Evolutionary conservation across 2,797 vertebrate genomes (phyloP).

Genomic region (Crocidura indochinensis): DNA sequence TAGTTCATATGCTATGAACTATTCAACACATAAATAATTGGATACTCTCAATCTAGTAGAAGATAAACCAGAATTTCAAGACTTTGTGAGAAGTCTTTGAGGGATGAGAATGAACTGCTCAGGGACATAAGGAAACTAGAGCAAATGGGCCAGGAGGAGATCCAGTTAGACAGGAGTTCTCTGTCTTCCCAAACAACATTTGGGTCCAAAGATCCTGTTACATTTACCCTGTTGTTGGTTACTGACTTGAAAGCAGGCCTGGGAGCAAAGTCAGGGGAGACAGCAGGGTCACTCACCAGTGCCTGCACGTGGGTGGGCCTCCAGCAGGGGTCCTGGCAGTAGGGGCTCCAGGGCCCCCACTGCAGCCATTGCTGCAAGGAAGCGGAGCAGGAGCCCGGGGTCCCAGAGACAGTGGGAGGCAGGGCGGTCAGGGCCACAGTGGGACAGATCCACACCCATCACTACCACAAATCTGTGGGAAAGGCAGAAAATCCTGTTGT

Average conservation of each 20-base stretch:
- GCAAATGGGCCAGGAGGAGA: background rate
- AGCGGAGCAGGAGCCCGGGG: conserved; percentile 79
- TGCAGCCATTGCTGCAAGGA: conserved; percentile 83
- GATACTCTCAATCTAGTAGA: background rate
- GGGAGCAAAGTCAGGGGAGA: background rate
- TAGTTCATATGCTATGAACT: background rate
- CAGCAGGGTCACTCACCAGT: conserved; percentile 52
- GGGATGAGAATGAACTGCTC: conserved; percentile 13
- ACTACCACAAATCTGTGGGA: conserved; percentile 86
- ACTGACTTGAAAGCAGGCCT: background rate
- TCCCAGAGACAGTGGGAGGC: conserved; percentile 81
- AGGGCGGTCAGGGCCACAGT: conserved; percentile 77
- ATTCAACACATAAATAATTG: background rate
- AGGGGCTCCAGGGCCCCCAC: conserved; percentile 79
- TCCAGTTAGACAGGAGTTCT: conserved; percentile 10
- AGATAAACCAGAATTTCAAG: background rate
- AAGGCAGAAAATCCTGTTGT: background rate
- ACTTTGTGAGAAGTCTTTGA: background rate
- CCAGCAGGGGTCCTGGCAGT: conserved; percentile 83
- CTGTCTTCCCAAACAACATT: background rate
- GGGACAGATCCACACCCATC: conserved; percentile 83
- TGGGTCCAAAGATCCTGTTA: background rate
- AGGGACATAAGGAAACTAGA: background rate
- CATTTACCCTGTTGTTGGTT: background rate
- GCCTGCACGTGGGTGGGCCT: conserved; percentile 76